Evolutionary conservation across 2,888 invertebrate species (phyloP), one percentile per base, ranked within the genome.

Genomic region (Synergus laeviventris): DNA sequence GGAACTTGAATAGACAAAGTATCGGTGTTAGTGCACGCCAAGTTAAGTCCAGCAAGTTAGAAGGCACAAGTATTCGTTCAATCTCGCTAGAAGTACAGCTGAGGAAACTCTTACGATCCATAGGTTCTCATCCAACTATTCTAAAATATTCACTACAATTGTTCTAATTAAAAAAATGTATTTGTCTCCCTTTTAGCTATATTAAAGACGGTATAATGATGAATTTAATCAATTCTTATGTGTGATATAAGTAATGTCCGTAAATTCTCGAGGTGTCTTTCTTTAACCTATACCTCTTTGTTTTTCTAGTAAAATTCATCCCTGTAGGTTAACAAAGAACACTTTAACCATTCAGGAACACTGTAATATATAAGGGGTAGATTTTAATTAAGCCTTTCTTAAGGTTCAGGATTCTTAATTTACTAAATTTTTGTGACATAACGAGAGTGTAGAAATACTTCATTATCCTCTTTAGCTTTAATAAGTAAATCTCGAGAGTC

Each of bases 401-500:
- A 2, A 56, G n/a, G 21, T 56, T 61, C 11, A 31, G 0, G n/a
- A 1, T 11, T 62, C 36, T 62, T 7, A 31, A n/a, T 9, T 62
- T 9, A 36, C 11, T n/a, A n/a, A 12, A 31, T 62, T 18, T 36
- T n/a, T 49, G 12, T 49, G 14, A 70, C 49, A 49, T 31, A 49
- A 31, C 12, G 45, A 70, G 18, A 31, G 31, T 31, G 49, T 31
- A n/a, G 70, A 31, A 49, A 36, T 70, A 54, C 70, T 70, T 70
- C 49, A 70, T 70, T 70, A 70, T 54, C 31, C 49, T 31, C 70
- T 70, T 70, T 36, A 70, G 70, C 36, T 70, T 70, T 49, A 70
- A 54, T 70, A 70, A 70, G 70, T 70, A 70, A 45, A 70, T 70
- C 49, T 70, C n/a, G 31, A 70, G 49, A 70, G 70, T 70, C 70